Conservation (phyloP, 2,888 invertebrate species). For the Ditula angustiorana region DNA sequence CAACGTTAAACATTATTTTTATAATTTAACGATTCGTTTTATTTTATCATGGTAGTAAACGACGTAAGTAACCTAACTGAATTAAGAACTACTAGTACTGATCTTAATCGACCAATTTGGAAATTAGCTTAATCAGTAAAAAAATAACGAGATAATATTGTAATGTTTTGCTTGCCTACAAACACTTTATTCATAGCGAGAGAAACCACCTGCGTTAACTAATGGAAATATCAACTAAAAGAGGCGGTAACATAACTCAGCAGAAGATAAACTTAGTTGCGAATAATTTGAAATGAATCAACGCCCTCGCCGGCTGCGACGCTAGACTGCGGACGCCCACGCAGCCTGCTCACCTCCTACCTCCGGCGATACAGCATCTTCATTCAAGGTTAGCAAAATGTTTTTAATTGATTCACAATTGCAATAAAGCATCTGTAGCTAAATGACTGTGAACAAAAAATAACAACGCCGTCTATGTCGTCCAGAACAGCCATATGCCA, state of each 20-base stretch:
- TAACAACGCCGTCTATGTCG: too few relatives aligned
- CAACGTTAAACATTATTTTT: slow-evolving; percentile 6
- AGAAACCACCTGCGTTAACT: slow-evolving; percentile 27
- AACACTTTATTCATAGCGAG: background rate
- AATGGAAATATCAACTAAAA: slow-evolving; percentile 26
- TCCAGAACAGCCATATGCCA: slow-evolving; percentile 19
- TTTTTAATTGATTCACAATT: slow-evolving; percentile 7
- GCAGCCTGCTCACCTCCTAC: slow-evolving; percentile 45
- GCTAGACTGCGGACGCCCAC: slow-evolving; percentile 38
- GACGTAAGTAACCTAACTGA: background rate
- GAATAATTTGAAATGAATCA: slow-evolving; percentile 69
- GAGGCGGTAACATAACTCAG: slow-evolving; percentile 65
- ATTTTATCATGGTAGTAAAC: too few relatives aligned
- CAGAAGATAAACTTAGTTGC: slow-evolving; percentile 68
- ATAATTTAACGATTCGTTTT: too few relatives aligned
- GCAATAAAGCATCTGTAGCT: background rate
- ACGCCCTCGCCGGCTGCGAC: slow-evolving; percentile 45
- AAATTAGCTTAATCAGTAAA: background rate
- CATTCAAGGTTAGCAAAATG: slow-evolving; percentile 31
- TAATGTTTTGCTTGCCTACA: background rate
- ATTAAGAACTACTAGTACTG: background rate
- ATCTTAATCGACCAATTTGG: slow-evolving; percentile 3
- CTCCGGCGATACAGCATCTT: slow-evolving; percentile 37
- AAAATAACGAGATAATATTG: background rate
- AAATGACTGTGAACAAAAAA: slow-evolving; percentile 1